These are phyloP conservation scores for Corythornis cristatus DNA, from an alignment of 2,113 vertebrate species.

Conservation along the genomic window DNA sequence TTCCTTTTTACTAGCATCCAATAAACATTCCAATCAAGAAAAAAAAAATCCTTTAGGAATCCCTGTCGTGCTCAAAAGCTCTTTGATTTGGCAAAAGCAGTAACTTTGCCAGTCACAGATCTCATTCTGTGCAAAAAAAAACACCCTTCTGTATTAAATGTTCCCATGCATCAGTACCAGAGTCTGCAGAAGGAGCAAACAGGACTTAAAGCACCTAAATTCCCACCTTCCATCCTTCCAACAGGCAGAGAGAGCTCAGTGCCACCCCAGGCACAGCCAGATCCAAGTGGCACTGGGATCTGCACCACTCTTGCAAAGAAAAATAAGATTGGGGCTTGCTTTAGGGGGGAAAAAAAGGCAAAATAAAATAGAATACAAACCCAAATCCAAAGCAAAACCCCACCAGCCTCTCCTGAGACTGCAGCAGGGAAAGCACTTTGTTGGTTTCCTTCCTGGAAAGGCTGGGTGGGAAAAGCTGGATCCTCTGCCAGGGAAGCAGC, in stretches of 20 bases:
- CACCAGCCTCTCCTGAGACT: not conserved
- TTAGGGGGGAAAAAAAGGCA: no score
- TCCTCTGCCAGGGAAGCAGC: no score
- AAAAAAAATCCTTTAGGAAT: not conserved
- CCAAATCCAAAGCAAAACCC: no score
- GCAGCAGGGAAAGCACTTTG: not conserved
- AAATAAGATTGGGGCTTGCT: no score
- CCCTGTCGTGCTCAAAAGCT: not conserved
- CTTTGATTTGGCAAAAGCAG: not conserved
- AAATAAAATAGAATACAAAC: not conserved
- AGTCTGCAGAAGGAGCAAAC: not conserved
- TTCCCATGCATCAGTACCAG: not conserved
- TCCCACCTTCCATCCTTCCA: no score
- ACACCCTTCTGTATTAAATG: not conserved
- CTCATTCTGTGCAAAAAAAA: not conserved
- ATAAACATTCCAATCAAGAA: not conserved
- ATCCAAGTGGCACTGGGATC: not conserved
- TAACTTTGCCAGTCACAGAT: not conserved
- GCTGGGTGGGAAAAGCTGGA: not conserved
- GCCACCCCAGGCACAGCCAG: not conserved
- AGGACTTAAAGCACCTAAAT: not conserved
- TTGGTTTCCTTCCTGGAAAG: not conserved
- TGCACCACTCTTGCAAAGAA: rapidly evolving
- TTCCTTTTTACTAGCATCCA: not conserved
- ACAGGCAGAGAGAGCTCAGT: not conserved